Evolutionary conservation across 2,888 invertebrate genomes (phyloP), one percentile per base, ranked within the genome.

Genomic region (Pycnomerus fuliginosus): DNA sequence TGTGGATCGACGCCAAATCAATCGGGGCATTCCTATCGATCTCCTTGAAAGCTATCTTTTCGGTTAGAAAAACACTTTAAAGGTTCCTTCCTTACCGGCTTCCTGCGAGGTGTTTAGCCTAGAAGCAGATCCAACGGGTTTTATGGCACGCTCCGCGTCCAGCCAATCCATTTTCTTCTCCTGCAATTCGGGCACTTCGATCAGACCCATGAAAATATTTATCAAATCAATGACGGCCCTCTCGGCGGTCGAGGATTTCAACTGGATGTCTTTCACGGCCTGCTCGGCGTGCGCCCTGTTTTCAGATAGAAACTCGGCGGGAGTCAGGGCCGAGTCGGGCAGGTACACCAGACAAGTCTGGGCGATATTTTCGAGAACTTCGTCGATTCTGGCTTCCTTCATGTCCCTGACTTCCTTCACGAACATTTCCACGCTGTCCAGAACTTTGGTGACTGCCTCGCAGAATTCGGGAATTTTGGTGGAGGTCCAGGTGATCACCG

Each of bases 401-500:
- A 89, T 83, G 57, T 89, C 88, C 16, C 78, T 75, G 0, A 87
- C 77, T 72, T 83, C 82, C 64, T 85, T 85, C 0, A 81, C 74
- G 64, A 85, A 85, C 50, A 78, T 74, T 55, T 84, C 78, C 1
- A 88, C 80, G 58, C 80, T 78, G 38, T 78, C 76, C 11, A 89
- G 68, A 12, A 78, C 74, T 0, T 55, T 58, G 38, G 74, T 74
- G 23, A 87, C 81, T 12, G 75, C 71, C 1, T 74, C 72, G 56
- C 82, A 83, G 60, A 82, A 83, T 17, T 80, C 69, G 0, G 81
- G 77, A 53, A 87, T 82, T 62, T 85, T 84, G 55, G 87, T 76
- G 0, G 90, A 90, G 0, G 87, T 82, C 92, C 92, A 93, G 0
- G 87, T 87, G 11, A 90, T 80, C 1, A 83, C 81, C 0, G 86